phyloP scores from a whole-genome alignment of 2,888 invertebrate genomes.

The Salpingus planirostris region DNA sequence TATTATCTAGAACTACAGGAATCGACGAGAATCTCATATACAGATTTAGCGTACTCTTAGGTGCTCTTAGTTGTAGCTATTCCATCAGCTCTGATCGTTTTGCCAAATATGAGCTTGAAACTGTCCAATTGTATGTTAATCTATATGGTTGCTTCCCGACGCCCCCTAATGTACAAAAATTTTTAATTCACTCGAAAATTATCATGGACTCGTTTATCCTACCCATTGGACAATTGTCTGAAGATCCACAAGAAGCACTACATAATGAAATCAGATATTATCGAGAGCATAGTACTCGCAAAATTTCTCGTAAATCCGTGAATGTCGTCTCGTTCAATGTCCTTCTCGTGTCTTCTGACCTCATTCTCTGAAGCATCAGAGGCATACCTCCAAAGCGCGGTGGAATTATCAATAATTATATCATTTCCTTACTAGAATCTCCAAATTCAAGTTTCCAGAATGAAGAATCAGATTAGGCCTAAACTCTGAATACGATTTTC shows the following conservation, averaged over 20 bases:
- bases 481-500: too few relatives aligned
- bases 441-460: too few relatives aligned
- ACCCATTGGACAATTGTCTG: constrained; percentile 19
- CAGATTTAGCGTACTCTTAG: constrained; percentile 13
- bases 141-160: constrained; percentile 23
- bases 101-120: constrained; percentile 12
- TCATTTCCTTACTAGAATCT: too few relatives aligned
- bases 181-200: constrained; percentile 24
- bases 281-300: neutral
- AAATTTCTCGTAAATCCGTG: neutral
- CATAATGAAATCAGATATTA: constrained; percentile 21
- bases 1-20: constrained; percentile 15
- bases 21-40: constrained; percentile 10
- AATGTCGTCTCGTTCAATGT: neutral
- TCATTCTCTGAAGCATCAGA: neutral
- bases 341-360: neutral
- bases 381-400: neutral
- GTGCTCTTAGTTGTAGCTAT: constrained; percentile 15
- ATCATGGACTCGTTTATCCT: constrained; percentile 22
- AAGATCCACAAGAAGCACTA: constrained; percentile 21
- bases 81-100: constrained; percentile 13
- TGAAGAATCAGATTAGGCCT: too few relatives aligned
- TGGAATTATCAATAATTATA: too few relatives aligned
- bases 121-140: constrained; percentile 15
- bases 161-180: constrained; percentile 29